These are phyloP conservation scores for Thinocorus orbignyianus DNA, from an alignment of 2,113 vertebrate species.

Conservation along the genomic window DNA sequence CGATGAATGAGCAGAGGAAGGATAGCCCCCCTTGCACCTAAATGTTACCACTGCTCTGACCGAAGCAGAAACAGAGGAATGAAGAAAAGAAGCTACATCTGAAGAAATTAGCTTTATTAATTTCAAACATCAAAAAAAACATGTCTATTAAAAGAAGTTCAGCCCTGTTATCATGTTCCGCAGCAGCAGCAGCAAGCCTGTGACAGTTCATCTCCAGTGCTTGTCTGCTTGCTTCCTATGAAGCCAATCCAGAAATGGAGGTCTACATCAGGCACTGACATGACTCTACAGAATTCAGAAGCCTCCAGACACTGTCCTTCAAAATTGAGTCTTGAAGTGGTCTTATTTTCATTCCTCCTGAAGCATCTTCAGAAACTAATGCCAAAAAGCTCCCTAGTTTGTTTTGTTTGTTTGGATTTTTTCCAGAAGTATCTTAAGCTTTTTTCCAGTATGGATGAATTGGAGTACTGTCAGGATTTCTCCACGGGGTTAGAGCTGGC, in stretches of 20 bases:
- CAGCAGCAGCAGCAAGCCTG: not conserved
- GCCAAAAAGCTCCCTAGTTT: not conserved
- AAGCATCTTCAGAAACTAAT: not conserved
- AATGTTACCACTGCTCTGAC: fast-evolving
- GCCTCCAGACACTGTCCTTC: not conserved
- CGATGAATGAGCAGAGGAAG: not conserved
- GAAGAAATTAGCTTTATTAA: not conserved
- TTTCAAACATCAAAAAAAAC: not conserved
- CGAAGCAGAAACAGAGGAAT: not conserved
- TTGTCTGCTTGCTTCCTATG: not conserved
- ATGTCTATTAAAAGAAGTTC: fast-evolving
- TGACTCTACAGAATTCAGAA: not conserved
- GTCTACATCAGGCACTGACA: not conserved
- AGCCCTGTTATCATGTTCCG: not conserved
- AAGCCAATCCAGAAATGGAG: not conserved
- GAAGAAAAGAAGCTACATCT: not conserved
- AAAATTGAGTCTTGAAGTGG: not conserved
- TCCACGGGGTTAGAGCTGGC: not conserved
- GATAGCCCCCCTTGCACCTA: not conserved
- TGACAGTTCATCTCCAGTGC: not conserved
- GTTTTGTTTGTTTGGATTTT: not conserved
- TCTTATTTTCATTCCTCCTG: not conserved
- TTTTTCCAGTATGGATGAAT: not conserved
- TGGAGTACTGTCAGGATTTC: not conserved
- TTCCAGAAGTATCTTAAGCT: not conserved